phyloP scores from a whole-genome alignment of 2,113 vertebrate species.

The Albula goreensis region DNA sequence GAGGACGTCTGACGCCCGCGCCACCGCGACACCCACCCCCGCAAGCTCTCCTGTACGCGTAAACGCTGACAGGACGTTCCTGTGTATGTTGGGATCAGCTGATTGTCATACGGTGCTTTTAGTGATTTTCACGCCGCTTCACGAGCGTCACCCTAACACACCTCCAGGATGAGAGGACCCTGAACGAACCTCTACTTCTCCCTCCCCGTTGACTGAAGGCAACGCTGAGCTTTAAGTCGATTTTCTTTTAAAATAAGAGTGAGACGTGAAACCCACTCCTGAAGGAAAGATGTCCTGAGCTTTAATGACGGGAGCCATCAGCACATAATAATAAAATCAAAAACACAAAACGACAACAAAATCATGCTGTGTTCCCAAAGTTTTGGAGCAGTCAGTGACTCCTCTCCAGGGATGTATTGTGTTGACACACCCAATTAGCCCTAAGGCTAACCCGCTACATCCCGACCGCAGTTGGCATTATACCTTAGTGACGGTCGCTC shows the following conservation, averaged over 20 bases:
- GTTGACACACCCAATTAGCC: constrained; percentile 76
- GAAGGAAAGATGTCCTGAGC: no score
- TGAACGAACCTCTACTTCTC: not conserved
- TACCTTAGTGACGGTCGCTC: constrained; percentile 49
- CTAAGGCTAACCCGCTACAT: constrained; percentile 61
- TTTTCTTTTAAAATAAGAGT: not conserved
- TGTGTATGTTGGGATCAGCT: not conserved
- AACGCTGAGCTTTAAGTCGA: not conserved
- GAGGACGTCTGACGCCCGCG: constrained; percentile 59
- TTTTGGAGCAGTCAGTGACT: constrained; percentile 19
- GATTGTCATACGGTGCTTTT: constrained; percentile 30
- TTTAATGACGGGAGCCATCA: no score
- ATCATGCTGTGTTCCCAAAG: not conserved
- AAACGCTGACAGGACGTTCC: constrained; percentile 31
- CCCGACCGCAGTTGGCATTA: constrained; percentile 68
- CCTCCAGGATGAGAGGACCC: not conserved
- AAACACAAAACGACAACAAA: not conserved
- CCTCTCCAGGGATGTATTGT: constrained; percentile 70
- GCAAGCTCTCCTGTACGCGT: constrained; percentile 40
- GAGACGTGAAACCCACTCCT: no score
- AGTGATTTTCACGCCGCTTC: not conserved
- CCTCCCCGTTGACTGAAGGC: not conserved
- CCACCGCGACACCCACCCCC: constrained; percentile 29
- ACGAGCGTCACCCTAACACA: not conserved
- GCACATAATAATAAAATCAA: no score